These are phyloP conservation scores for Ctenopoma multispine DNA, from an alignment of 2,797 vertebrate species.

Conservation along the genomic window DNA sequence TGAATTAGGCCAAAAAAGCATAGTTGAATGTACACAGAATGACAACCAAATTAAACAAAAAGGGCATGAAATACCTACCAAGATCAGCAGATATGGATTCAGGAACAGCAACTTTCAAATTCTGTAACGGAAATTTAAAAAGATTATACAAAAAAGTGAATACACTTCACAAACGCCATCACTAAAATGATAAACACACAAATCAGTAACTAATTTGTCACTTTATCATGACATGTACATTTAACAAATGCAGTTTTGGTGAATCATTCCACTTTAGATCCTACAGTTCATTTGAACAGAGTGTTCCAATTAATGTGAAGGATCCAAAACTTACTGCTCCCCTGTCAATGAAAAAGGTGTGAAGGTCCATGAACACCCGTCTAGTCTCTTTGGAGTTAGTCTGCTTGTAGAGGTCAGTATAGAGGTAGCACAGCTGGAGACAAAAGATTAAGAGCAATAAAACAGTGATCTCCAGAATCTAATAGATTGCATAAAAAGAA, in stretches of 20 bases:
- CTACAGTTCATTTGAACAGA: too few species aligned
- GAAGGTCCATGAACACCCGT: conserved; percentile 92
- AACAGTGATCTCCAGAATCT: background rate
- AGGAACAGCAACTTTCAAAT: conserved; percentile 94
- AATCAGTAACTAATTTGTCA: background rate
- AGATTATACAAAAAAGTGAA: too few species aligned
- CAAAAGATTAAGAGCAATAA: conserved; percentile 1
- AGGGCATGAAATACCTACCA: conserved; percentile 81
- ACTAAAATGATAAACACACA: background rate
- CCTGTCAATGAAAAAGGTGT: conserved; percentile 93
- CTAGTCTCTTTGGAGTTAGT: conserved; percentile 98
- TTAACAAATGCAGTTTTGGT: background rate
- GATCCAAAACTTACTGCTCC: conserved; percentile 94
- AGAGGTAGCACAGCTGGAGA: conserved; percentile 94
- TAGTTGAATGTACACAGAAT: background rate
- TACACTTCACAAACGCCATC: background rate
- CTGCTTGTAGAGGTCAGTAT: conserved; percentile 94
- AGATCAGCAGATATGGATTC: conserved; percentile 93
- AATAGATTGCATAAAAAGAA: background rate
- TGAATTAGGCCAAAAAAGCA: conserved; percentile 13
- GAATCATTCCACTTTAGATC: background rate
- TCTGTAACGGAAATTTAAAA: conserved; percentile 77
- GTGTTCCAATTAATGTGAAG: too few species aligned
- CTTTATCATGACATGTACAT: background rate
- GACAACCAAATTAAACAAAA: conserved; percentile 26